Conservation (phyloP, 1,140 invertebrate genomes). For the Aphis craccivora region DNA sequence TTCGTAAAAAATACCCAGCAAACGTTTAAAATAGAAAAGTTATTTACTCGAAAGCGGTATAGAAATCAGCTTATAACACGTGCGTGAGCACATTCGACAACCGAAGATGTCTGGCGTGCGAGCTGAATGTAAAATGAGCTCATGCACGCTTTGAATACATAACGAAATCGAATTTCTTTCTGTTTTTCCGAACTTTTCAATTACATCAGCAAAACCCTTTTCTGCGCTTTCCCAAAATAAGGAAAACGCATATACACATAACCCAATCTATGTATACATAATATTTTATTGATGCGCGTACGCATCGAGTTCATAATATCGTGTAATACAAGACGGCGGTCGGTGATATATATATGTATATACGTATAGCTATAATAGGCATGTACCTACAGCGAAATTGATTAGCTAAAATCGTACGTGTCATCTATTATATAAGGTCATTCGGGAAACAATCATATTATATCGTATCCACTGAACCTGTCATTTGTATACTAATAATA, state of each 20-base stretch:
- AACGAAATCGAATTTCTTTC: constrained; percentile 57
- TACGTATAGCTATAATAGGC: too few relatives aligned
- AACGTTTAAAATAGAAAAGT: constrained; percentile 38
- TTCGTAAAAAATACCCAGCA: background rate
- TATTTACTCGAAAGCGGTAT: constrained; percentile 37
- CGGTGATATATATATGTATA: background rate
- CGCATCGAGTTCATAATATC: background rate
- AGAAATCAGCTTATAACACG: constrained; percentile 55
- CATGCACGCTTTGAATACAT: constrained; percentile 55
- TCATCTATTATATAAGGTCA: background rate
- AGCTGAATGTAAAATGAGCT: constrained; percentile 46
- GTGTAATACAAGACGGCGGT: background rate
- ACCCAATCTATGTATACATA: background rate
- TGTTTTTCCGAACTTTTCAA: constrained; percentile 56
- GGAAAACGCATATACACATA: background rate
- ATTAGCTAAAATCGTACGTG: background rate
- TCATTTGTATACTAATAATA: background rate
- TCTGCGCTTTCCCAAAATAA: background rate
- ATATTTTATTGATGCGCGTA: background rate
- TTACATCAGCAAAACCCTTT: constrained; percentile 56
- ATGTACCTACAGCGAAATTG: background rate
- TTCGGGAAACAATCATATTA: background rate
- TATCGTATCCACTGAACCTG: background rate
- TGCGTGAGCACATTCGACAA: constrained; percentile 53
- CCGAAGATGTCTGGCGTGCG: constrained; percentile 51